A percentile compares a stretch with the other conserved stretches of the same genome.
phyloP scores from a whole-genome alignment of 2,797 vertebrate genomes.

The Anas flavirostris region DNA sequence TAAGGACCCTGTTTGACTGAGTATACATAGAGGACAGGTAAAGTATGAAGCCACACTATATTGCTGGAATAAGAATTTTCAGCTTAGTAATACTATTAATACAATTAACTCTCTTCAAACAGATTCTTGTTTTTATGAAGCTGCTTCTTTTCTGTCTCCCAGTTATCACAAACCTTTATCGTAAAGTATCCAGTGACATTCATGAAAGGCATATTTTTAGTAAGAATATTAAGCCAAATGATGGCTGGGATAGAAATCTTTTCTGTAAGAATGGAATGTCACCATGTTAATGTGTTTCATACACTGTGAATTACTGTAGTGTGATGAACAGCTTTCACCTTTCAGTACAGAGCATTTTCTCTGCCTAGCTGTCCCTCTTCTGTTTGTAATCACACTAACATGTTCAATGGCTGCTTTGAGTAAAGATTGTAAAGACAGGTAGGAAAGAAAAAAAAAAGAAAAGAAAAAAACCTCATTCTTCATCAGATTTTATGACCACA shows the following conservation, averaged over 20 bases:
- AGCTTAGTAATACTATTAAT: background rate
- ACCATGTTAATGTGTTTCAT: slow-evolving; percentile 54
- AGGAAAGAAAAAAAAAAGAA: background rate
- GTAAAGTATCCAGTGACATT: slow-evolving; percentile 10
- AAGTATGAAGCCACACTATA: background rate
- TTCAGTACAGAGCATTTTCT: slow-evolving; percentile 56
- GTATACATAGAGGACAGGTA: background rate
- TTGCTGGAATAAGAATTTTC: background rate
- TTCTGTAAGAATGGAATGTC: slow-evolving; percentile 45
- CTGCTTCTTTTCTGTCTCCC: background rate
- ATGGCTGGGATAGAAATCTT: slow-evolving; percentile 21
- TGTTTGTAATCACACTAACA: slow-evolving; percentile 62
- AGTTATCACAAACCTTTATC: background rate
- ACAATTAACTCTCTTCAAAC: background rate
- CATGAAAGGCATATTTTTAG: background rate
- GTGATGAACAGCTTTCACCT: slow-evolving; percentile 66
- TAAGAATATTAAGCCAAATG: slow-evolving; percentile 16
- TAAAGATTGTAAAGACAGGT: slow-evolving; percentile 35
- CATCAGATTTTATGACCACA: slow-evolving; percentile 1
- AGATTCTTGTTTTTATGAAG: background rate
- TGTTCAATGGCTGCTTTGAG: slow-evolving; percentile 7
- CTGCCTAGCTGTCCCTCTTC: slow-evolving; percentile 42
- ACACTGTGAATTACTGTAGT: slow-evolving; percentile 47
- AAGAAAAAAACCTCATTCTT: background rate
- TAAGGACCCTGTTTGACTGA: background rate